These are phyloP conservation scores for Malaclemys terrapin DNA, from an alignment of 2,113 vertebrate genomes.

Conservation along the genomic window DNA sequence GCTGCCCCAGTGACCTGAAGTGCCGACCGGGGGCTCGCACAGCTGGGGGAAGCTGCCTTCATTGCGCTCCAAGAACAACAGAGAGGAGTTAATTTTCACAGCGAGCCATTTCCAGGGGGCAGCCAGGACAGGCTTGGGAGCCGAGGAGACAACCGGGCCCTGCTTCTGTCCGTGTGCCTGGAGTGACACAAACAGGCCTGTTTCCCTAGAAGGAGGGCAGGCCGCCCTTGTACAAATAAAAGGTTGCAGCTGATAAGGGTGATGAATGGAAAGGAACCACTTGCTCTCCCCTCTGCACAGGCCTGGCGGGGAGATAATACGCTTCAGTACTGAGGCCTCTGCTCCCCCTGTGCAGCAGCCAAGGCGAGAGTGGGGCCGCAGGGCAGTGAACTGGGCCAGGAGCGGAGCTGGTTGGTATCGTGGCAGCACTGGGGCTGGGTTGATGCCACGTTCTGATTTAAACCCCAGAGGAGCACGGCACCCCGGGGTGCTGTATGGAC, in stretches of 20 bases:
- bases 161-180: background rate
- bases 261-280: background rate
- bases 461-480: background rate
- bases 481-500: background rate
- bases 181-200: slow-evolving; percentile 37
- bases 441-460: background rate
- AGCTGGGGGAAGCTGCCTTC: background rate
- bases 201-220: slow-evolving; percentile 48
- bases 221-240: slow-evolving; percentile 75
- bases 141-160: slow-evolving; percentile 19
- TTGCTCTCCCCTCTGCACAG: background rate
- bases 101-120: background rate
- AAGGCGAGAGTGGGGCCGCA: no score
- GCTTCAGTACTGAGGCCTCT: background rate
- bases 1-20: background rate
- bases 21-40: background rate
- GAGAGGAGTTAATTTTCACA: background rate
- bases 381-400: background rate
- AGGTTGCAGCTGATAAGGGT: slow-evolving; percentile 77
- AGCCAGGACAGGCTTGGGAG: background rate
- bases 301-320: background rate
- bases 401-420: background rate
- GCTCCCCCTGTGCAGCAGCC: background rate
- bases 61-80: slow-evolving; percentile 77
- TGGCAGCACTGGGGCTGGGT: background rate